Evolutionary conservation across 2,888 invertebrate species (phyloP).

Genomic region (Eumerus sabulonum): DNA sequence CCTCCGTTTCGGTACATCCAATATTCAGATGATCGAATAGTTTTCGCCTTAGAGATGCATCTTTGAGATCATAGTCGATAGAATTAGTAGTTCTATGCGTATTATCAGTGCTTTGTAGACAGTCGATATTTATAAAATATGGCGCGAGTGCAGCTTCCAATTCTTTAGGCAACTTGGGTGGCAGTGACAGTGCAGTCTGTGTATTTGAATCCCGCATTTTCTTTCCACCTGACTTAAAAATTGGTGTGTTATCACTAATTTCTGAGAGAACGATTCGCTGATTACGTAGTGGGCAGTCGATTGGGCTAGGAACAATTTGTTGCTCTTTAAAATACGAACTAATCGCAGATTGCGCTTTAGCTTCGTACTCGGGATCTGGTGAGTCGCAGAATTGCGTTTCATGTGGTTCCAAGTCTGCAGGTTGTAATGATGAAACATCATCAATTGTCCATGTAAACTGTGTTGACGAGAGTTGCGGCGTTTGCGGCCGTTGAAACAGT

Average conservation of each 20-base stretch:
- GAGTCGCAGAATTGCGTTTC: constrained; percentile 80
- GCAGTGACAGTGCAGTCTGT: constrained; percentile 82
- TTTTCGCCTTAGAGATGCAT: constrained; percentile 77
- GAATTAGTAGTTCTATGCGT: constrained; percentile 79
- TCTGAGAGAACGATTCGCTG: constrained; percentile 76
- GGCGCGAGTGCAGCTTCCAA: constrained; percentile 82
- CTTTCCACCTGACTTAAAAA: constrained; percentile 71
- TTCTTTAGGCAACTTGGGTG: constrained; percentile 80
- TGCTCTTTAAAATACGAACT: constrained; percentile 78
- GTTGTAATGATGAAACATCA: constrained; percentile 83
- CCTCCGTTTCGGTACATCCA: constrained; percentile 70
- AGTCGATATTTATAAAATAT: constrained; percentile 80
- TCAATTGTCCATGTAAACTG: constrained; percentile 85
- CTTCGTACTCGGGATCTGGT: constrained; percentile 82
- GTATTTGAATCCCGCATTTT: constrained; percentile 78
- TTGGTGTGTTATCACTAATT: constrained; percentile 73
- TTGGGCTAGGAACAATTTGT: constrained; percentile 78
- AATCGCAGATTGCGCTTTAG: constrained; percentile 83
- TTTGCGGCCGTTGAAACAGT: constrained; percentile 75
- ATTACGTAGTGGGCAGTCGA: constrained; percentile 76
- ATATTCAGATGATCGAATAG: constrained; percentile 75
- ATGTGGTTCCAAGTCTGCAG: constrained; percentile 82
- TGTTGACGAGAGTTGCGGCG: constrained; percentile 77
- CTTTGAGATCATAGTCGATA: constrained; percentile 74
- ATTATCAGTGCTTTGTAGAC: constrained; percentile 66